Conservation (phyloP, 2,113 vertebrate genomes). For the Indicator indicator region DNA sequence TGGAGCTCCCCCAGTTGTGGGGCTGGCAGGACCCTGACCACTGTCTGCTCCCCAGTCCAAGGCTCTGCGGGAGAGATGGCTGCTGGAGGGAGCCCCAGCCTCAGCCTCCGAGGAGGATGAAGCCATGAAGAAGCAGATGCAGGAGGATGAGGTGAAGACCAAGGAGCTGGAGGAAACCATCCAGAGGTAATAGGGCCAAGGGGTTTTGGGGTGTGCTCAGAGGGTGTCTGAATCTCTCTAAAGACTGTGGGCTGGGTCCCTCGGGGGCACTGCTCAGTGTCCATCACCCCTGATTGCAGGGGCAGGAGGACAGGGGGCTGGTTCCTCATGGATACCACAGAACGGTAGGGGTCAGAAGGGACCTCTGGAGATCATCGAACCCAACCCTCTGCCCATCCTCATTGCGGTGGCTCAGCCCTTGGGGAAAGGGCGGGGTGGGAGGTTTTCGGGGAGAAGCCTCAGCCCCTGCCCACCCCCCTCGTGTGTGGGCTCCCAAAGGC, state of each 20-base stretch:
- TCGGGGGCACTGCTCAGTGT: neutral
- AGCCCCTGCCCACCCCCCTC: neutral
- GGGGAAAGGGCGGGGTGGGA: neutral
- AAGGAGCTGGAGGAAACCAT: constrained; percentile 87
- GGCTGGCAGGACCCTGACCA: neutral
- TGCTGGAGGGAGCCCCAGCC: constrained; percentile 88
- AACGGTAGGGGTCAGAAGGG: too few relatives aligned
- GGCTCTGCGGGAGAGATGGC: constrained; percentile 91
- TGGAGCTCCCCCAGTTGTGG: neutral
- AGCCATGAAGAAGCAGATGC: constrained; percentile 83
- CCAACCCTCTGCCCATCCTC: neutral
- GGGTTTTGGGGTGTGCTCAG: fast-evolving
- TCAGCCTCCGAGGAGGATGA: constrained; percentile 83
- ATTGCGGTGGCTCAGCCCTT: neutral
- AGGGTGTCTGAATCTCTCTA: fast-evolving
- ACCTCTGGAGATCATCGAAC: too few relatives aligned
- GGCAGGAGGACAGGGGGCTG: neutral
- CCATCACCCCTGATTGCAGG: neutral
- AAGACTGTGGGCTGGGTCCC: neutral
- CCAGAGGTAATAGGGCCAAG: constrained; percentile 76
- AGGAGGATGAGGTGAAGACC: constrained; percentile 85
- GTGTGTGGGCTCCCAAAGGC: neutral
- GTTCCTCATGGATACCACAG: neutral
- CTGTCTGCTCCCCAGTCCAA: constrained; percentile 83
- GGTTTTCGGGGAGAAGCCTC: neutral